Evolutionary conservation across 2,113 vertebrate species (phyloP).

Genomic region (Pachypanchax playfairii): DNA sequence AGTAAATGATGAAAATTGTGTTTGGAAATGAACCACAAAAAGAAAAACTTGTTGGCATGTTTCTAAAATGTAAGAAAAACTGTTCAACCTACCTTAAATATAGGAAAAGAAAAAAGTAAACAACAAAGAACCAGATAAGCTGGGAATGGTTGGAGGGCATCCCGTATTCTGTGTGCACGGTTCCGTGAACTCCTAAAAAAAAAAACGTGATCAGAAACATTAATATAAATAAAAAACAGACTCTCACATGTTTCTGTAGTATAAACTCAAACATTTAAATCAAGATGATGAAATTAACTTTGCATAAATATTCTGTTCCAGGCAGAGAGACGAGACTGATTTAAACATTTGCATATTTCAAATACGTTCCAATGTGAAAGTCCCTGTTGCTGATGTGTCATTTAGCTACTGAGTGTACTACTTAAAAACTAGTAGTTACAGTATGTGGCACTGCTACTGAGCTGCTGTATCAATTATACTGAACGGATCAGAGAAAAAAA

Average conservation of each 20-base stretch:
- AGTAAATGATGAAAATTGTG: neutral
- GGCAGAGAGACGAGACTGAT: neutral
- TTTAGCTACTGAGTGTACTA: too few species aligned
- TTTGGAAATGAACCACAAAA: too few species aligned
- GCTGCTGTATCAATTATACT: too few species aligned
- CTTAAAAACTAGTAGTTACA: too few species aligned
- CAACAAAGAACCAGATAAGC: constrained; percentile 99
- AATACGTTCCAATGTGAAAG: neutral
- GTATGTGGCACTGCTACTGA: too few species aligned
- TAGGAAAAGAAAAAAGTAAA: constrained; percentile 98
- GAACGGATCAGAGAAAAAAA: neutral
- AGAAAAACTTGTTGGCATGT: neutral
- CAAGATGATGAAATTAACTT: neutral
- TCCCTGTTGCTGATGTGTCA: neutral
- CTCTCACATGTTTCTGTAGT: neutral
- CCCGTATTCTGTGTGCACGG: constrained; percentile 90
- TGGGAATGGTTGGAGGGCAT: constrained; percentile 99
- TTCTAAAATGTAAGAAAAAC: neutral
- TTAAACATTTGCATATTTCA: neutral
- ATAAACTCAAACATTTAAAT: neutral
- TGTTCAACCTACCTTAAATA: constrained; percentile 90
- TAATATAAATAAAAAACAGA: constrained; percentile 2
- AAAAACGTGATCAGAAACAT: constrained; percentile 36
- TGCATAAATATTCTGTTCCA: neutral
- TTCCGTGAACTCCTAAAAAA: constrained; percentile 85